These are phyloP conservation scores for Arrhamphus sclerolepis DNA, from an alignment of 2,797 vertebrate genomes.

Conservation along the genomic window DNA sequence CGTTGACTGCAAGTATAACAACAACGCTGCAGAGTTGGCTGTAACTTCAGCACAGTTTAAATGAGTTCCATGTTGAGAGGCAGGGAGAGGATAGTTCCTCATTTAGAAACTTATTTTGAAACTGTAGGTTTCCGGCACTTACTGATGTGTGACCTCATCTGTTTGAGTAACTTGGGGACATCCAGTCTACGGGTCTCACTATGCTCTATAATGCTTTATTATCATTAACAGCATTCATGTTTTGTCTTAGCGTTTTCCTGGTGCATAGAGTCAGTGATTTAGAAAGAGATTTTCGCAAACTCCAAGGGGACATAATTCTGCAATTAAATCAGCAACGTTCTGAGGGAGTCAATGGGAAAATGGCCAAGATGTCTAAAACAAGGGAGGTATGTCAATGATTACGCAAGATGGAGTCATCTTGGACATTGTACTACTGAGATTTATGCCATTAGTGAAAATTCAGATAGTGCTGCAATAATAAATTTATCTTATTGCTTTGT, in stretches of 20 bases:
- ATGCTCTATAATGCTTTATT: slow-evolving; percentile 62
- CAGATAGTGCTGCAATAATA: slow-evolving; percentile 65
- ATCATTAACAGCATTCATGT: slow-evolving; percentile 57
- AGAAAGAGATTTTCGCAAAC: slow-evolving; percentile 67
- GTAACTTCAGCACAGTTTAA: slow-evolving; percentile 54
- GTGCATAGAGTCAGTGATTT: slow-evolving; percentile 68
- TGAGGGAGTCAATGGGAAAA: slow-evolving; percentile 67
- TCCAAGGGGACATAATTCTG: slow-evolving; percentile 68
- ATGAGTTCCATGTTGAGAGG: slow-evolving; percentile 66
- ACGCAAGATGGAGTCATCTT: slow-evolving; percentile 72
- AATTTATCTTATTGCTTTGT: slow-evolving; percentile 63
- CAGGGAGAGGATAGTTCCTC: slow-evolving; percentile 59
- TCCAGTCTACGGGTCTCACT: slow-evolving; percentile 29
- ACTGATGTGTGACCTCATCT: slow-evolving; percentile 58
- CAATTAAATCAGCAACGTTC: slow-evolving; percentile 71
- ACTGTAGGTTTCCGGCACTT: slow-evolving; percentile 60
- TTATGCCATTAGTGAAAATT: slow-evolving; percentile 64
- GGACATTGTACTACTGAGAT: slow-evolving; percentile 71
- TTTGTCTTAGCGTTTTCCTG: slow-evolving; percentile 71
- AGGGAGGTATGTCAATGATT: slow-evolving; percentile 78
- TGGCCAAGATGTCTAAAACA: slow-evolving; percentile 67
- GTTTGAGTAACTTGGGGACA: slow-evolving; percentile 61
- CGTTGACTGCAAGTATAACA: slow-evolving; percentile 57
- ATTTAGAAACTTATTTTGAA: slow-evolving; percentile 69
- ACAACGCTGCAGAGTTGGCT: slow-evolving; percentile 40